Conservation (phyloP, 2,797 vertebrate species). For the Intellagama lesueurii region DNA sequence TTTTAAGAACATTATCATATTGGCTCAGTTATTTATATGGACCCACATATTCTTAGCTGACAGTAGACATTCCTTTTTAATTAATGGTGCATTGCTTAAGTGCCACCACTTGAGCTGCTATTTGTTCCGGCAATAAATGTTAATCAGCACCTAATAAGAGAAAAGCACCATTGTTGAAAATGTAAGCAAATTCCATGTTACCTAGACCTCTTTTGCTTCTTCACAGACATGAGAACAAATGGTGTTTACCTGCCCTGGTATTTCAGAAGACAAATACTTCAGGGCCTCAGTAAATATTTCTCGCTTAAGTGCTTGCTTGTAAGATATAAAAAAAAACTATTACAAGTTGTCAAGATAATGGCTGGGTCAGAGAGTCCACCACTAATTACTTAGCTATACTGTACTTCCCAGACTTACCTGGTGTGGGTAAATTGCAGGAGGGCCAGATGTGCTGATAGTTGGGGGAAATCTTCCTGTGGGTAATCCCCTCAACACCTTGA, state of each 20-base stretch:
- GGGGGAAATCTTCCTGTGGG: too few species aligned
- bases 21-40: neutral
- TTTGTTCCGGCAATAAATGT: conserved; percentile 51
- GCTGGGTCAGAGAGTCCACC: too few species aligned
- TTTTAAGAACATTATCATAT: neutral
- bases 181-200: conserved; percentile 57
- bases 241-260: conserved; percentile 43
- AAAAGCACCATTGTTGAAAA: conserved; percentile 56
- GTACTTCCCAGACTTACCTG: too few species aligned
- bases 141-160: conserved; percentile 59
- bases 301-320: conserved; percentile 44
- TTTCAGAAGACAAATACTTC: conserved; percentile 50
- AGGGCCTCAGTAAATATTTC: conserved; percentile 55
- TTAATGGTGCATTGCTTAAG: conserved; percentile 36
- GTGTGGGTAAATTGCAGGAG: too few species aligned
- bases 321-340: conserved; percentile 45
- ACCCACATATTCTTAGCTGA: conserved; percentile 27
- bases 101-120: conserved; percentile 52
- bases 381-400: too few species aligned
- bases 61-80: conserved; percentile 45
- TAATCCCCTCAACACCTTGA: too few species aligned
- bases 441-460: too few species aligned
- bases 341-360: neutral
- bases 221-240: conserved; percentile 48
- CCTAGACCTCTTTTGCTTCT: conserved; percentile 50